Conservation (phyloP, 1,140 invertebrate genomes). For the Zaprionus africanus region DNA sequence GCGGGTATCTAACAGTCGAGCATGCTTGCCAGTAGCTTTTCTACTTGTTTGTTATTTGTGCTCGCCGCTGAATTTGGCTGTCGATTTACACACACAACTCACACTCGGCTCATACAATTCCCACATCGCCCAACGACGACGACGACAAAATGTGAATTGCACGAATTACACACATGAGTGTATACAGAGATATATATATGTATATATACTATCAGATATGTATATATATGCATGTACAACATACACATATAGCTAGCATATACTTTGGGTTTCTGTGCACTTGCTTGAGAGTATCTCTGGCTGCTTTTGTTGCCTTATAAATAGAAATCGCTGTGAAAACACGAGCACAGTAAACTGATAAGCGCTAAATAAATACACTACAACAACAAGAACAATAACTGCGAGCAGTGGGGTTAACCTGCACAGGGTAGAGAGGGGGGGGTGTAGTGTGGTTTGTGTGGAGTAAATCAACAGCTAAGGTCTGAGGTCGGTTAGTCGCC, state of each 20-base stretch:
- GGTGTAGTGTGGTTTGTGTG: neutral
- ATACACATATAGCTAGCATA: slow-evolving; percentile 5
- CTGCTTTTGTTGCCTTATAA: slow-evolving; percentile 32
- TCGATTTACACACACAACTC: slow-evolving; percentile 17
- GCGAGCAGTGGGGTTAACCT: slow-evolving; percentile 16
- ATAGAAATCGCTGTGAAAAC: slow-evolving; percentile 47
- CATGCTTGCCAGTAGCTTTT: too few relatives aligned
- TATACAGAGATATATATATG: neutral
- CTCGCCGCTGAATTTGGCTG: slow-evolving; percentile 25
- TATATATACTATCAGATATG: neutral
- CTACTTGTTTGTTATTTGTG: neutral
- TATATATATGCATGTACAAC: slow-evolving; percentile 5
- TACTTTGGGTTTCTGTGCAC: slow-evolving; percentile 4
- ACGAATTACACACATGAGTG: slow-evolving; percentile 15
- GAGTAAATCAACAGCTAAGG: slow-evolving; percentile 16
- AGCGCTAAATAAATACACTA: slow-evolving; percentile 48
- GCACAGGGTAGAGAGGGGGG: neutral
- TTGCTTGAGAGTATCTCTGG: slow-evolving; percentile 33
- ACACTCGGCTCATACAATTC: slow-evolving; percentile 2
- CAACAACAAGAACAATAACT: slow-evolving; percentile 16
- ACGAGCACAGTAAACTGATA: slow-evolving; percentile 41
- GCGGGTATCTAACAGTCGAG: too few relatives aligned
- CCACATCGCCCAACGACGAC: neutral
- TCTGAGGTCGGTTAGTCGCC: slow-evolving; percentile 36
- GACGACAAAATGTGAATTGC: slow-evolving; percentile 20